Evolutionary conservation across 2,888 invertebrate genomes (phyloP).

Genomic region (Andrena praecox): DNA sequence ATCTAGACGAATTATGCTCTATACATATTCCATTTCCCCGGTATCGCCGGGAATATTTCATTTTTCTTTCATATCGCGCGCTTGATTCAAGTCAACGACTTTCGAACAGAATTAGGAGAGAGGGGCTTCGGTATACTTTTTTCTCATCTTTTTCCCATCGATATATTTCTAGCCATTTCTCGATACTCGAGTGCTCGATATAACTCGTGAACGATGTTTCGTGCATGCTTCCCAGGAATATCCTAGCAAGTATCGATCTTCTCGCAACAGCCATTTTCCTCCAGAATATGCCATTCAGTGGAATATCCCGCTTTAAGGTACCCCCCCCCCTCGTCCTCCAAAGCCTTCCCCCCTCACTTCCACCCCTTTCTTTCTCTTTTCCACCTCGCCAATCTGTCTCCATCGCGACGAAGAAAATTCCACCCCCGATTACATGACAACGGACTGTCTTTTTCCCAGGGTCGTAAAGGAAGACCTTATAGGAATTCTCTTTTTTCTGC

Average conservation of each 20-base stretch:
- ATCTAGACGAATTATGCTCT: neutral
- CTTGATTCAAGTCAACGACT: too few relatives aligned
- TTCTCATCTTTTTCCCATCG: too few relatives aligned
- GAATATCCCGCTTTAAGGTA: slow-evolving; percentile 25
- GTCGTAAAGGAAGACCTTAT: neutral
- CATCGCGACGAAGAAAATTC: slow-evolving; percentile 40
- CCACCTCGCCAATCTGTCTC: slow-evolving; percentile 46
- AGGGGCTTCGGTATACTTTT: too few relatives aligned
- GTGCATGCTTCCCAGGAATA: too few relatives aligned
- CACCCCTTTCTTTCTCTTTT: slow-evolving; percentile 26
- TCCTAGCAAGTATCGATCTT: slow-evolving; percentile 25
- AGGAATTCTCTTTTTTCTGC: neutral
- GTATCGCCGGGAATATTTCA: too few relatives aligned
- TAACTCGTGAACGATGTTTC: too few relatives aligned
- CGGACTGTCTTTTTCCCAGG: neutral
- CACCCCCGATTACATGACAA: slow-evolving; percentile 29
- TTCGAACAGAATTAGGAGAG: too few relatives aligned
- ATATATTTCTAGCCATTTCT: too few relatives aligned
- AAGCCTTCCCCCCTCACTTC: neutral
- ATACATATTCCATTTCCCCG: too few relatives aligned
- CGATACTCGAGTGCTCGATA: too few relatives aligned
- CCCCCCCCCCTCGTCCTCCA: neutral
- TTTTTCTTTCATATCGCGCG: too few relatives aligned
- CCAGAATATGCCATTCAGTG: slow-evolving; percentile 14
- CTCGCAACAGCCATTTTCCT: slow-evolving; percentile 9